Evolutionary conservation across 2,888 invertebrate species (phyloP), one percentile per base, ranked within the genome.

Genomic region (Melanotus villosus): DNA sequence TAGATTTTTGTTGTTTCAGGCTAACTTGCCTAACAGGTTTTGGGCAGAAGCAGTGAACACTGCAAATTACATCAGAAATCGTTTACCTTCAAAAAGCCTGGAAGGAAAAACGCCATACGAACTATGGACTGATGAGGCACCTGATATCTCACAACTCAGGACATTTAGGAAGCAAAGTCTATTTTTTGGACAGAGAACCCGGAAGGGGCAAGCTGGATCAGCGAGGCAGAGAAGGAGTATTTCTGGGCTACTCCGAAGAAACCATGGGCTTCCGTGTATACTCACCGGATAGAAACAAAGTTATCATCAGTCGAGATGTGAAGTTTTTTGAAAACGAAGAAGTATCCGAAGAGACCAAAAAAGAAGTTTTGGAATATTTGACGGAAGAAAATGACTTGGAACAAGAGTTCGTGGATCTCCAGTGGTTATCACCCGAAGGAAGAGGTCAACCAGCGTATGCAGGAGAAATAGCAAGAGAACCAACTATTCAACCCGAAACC

Each of bases 11-110:
- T 18, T 84, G 12, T 58, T 80, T n/a, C n/a, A n/a, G n/a, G n/a
- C n/a, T n/a, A n/a, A n/a, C n/a, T n/a, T n/a, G 14, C 72, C 76
- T 18, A 16, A 68, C 18, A 50, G 10, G 9, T 77, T 81, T 43
- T 84, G 82, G 81, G 79, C 78, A 2, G 82, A 83, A 65, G 82
- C 82, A 1, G 71, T 81, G 7, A 72, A 71, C 32, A 78, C 77
- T 9, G 78, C 80, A 7, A 77, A 78, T 26, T 81, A 81, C 56
- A 56, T 82, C 5, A 64, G 74, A 36, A 84, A 83, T 59, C 63
- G 82, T 45, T 72, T 75, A 32, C 75, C 77, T n/a, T 76, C 78
- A n/a, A 77, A 45, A 36, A 65, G 62, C 3, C 45, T 76, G 4
- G 36, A 66, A 9, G 75, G 73, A n/a, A n/a, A n/a, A n/a, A n/a